Conservation (phyloP, 2,888 invertebrate genomes). For the Dascillus cervinus region DNA sequence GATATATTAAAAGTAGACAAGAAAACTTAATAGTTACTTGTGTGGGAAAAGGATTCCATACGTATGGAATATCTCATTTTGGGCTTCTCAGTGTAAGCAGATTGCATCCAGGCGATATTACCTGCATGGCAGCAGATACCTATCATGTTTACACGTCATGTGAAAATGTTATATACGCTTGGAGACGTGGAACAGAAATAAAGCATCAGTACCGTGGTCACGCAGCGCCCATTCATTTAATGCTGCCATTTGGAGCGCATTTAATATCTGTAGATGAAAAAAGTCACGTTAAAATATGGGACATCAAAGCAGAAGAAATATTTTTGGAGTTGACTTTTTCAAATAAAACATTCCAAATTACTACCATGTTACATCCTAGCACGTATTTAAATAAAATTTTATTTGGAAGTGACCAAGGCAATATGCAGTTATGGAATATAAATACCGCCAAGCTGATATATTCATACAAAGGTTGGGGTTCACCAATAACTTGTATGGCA, state of each 20-base stretch:
- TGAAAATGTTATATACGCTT: conserved; percentile 72
- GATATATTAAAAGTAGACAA: conserved; percentile 76
- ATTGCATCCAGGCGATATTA: conserved; percentile 71
- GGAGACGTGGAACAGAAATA: conserved; percentile 80
- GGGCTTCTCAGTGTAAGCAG: conserved; percentile 77
- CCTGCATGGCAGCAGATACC: conserved; percentile 67
- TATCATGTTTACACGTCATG: conserved; percentile 73
- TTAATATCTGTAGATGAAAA: conserved; percentile 76
- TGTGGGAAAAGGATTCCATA: conserved; percentile 87
- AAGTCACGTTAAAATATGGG: conserved; percentile 75
- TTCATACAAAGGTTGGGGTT: conserved; percentile 68
- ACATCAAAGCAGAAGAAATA: conserved; percentile 65
- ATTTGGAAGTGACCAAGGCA: conserved; percentile 78
- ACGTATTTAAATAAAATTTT: conserved; percentile 93
- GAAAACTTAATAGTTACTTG: conserved; percentile 86
- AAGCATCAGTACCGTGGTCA: conserved; percentile 77
- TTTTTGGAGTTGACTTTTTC: conserved; percentile 63
- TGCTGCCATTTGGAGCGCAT: conserved; percentile 82
- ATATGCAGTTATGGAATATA: conserved; percentile 85
- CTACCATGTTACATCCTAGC: conserved; percentile 81
- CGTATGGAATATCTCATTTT: conserved; percentile 78
- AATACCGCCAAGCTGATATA: conserved; percentile 67
- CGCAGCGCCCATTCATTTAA: conserved; percentile 57
- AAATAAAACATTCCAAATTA: conserved; percentile 64
- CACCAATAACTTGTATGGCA: conserved; percentile 64